Evolutionary conservation across 1,140 invertebrate species (phyloP), one percentile per base, ranked within the genome.

Genomic region (Danaus melanippus): DNA sequence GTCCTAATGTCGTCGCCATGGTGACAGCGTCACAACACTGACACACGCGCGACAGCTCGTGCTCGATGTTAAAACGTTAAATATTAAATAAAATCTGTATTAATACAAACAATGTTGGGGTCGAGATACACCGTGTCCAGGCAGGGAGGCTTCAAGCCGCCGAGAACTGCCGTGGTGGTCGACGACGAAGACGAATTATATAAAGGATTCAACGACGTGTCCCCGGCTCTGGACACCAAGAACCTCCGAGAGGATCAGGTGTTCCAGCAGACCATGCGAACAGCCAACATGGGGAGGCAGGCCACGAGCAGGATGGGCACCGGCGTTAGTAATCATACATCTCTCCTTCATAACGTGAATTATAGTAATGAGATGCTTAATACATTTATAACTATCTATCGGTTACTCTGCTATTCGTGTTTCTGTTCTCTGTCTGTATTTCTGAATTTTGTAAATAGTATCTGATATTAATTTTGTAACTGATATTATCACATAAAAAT

Each of bases 121-220:
- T 74, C 73, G 8, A 69, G 78, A 17, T 79, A 80, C 50, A 76
- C 67, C 50, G 68, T 69, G 15, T 76, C 80, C 0, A 70, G 79
- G 8, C 65, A 77, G 1, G 77, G 73, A 10, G 67, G 67, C 0
- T 79, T 77, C 8, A 77, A 76, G 49, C 74, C 74, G 44, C 74
- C 74, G 10, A 71, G 77, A 6, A 77, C 78, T 1, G 76, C 81
- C 0, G 62, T 74, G 21, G 62, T 83, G 1, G 69, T 82, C 11
- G 79, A 86, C 45, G 85, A 86, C 7, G 85, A 87, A 11, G 85
- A 87, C 41, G 85, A 86, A 2, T 53, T 86, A 21, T 87, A 87
- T 56, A 63, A 69, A 8, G 86, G 86, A 1, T 88, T 88, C 59
- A 86, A 87, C 47, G 79, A 87, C 6, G 80, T 88, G 45, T 70